Conservation (phyloP, 2,113 vertebrate species). For the Mastomys natalensis region DNA sequence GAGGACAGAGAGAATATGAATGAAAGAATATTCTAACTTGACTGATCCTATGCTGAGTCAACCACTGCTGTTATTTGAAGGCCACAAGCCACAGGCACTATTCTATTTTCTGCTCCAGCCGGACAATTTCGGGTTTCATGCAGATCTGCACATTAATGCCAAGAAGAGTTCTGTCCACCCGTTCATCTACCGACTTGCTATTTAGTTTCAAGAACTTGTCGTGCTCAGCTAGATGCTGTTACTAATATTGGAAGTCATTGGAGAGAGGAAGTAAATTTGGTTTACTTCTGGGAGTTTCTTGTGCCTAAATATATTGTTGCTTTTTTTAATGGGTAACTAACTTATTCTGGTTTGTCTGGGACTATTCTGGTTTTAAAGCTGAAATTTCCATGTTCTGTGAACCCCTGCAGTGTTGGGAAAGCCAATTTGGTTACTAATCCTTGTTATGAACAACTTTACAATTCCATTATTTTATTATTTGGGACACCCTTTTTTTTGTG, state of each 20-base stretch:
- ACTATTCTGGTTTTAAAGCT: constrained; percentile 8
- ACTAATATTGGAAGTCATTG: constrained; percentile 53
- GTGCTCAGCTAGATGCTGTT: constrained; percentile 55
- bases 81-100: constrained; percentile 30
- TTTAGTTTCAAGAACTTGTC: constrained; percentile 53
- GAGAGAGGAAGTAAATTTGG: constrained; percentile 39
- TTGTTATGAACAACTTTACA: constrained; percentile 14
- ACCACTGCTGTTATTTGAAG: constrained; percentile 48
- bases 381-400: background rate
- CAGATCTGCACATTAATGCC: constrained; percentile 25
- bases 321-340: constrained; percentile 13
- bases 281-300: constrained; percentile 33
- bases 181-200: constrained; percentile 7
- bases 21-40: background rate
- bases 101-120: constrained; percentile 52
- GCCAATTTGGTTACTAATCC: background rate
- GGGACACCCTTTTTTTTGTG: constrained; percentile 19
- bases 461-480: constrained; percentile 21
- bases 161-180: constrained; percentile 14
- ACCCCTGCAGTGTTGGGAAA: background rate
- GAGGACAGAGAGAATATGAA: background rate
- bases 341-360: constrained; percentile 27
- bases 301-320: constrained; percentile 32
- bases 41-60: background rate
- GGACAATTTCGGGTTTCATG: constrained; percentile 40